Evolutionary conservation across 2,797 vertebrate species (phyloP), one percentile per base, ranked within the genome.

Genomic region (Sebastes jordani): DNA sequence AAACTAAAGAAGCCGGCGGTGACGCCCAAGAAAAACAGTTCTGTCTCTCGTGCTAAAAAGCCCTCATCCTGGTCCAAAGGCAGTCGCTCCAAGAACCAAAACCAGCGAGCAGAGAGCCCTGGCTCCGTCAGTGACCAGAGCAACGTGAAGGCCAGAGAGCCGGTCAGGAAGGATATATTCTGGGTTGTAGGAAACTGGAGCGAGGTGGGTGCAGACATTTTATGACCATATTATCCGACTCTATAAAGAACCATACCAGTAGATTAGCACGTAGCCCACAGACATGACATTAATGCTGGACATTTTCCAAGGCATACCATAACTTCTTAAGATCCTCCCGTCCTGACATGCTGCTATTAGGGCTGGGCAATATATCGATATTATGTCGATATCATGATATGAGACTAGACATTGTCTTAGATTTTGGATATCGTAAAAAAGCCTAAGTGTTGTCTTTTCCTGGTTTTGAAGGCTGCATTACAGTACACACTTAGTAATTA

Each of bases 131-230:
- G 74, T 29, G 78, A 88, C 84, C 84, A 89, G 14, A 86, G 78
- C 68, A 90, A 91, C 67, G 71, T 89, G 61, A 86, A 72, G 70
- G 76, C 86, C 83, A 81, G 83, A 75, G 84, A 66, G 6, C 84
- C 74, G 0, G 73, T 90, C 61, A 91, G 52, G 16, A 77, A 64
- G 81, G 92, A 92, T 13, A 78, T 91, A 1, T 94, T 91, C 88
- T 99, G 98, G 98, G 84, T 96, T 81, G 95, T 96, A 63, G 98
- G 97, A 20, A 97, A 97, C 92, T 99, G 97, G 97, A 98, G 97
- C 73, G 96, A 97, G 94, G 97, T 98, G 90, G 81, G 95, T 71
- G 3, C 25, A 80, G 7, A 64, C 9, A 27, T 62, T 80, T 82
- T 25, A 66, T 46, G 2, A 49, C 11, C 20, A 10, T 23, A 11